Conservation (phyloP, 2,113 vertebrate species). For the Gnathochromis pfefferi region DNA sequence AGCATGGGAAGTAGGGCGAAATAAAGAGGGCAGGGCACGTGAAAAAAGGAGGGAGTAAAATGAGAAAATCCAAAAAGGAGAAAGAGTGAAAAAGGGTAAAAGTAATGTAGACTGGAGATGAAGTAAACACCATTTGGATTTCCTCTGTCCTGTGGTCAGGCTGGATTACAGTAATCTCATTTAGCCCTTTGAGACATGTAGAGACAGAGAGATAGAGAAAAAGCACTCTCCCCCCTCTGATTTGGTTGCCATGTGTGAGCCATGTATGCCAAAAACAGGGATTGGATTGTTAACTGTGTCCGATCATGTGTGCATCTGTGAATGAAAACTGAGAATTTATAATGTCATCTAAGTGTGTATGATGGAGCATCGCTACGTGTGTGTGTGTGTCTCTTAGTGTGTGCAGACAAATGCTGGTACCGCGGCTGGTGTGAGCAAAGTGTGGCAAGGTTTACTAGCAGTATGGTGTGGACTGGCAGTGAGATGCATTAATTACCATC, state of each 20-base stretch:
- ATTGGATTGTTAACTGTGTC: background rate
- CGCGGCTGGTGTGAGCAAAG: background rate
- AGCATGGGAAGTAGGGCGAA: background rate
- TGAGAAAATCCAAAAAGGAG: background rate
- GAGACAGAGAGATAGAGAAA: background rate
- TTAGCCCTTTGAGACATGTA: background rate
- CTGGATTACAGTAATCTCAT: slow-evolving; percentile 54
- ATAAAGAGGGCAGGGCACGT: background rate
- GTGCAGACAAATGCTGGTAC: slow-evolving; percentile 17
- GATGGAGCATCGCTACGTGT: background rate
- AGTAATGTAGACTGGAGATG: background rate
- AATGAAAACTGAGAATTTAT: slow-evolving; percentile 26
- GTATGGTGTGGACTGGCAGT: background rate
- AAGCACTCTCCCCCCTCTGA: background rate
- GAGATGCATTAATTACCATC: slow-evolving; percentile 4
- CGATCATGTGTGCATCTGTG: background rate
- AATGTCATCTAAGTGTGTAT: background rate
- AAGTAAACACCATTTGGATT: slow-evolving; percentile 27
- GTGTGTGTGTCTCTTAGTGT: background rate
- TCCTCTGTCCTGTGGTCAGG: slow-evolving; percentile 8
- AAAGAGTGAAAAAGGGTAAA: background rate
- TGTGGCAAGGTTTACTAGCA: background rate
- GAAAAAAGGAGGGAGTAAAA: background rate
- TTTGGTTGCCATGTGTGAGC: background rate
- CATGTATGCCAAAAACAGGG: background rate